Evolutionary conservation across 2,888 invertebrate species (phyloP).

Genomic region (Pinctada fucata): DNA sequence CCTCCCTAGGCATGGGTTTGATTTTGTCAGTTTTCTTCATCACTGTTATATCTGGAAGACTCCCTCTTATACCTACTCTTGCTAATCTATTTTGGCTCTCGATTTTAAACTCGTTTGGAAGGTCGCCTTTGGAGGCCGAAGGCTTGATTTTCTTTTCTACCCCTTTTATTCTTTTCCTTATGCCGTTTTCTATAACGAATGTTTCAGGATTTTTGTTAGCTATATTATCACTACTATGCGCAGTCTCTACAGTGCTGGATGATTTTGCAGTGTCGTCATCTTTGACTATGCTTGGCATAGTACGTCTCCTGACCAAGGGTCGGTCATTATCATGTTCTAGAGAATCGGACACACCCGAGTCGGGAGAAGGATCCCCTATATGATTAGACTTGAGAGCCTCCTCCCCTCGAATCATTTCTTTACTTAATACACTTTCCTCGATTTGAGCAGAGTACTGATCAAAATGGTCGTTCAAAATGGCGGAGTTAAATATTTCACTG

Average conservation of each 20-base stretch:
- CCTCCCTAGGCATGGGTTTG: constrained; percentile 93
- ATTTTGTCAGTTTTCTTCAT: constrained; percentile 84
- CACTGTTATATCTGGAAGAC: constrained; percentile 90
- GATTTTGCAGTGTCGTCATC: constrained; percentile 48
- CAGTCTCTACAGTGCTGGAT: constrained; percentile 56
- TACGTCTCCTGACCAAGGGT: constrained; percentile 69
- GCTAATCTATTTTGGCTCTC: constrained; percentile 61
- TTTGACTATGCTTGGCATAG: constrained; percentile 73
- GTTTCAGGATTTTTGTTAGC: constrained; percentile 68
- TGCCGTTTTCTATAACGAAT: constrained; percentile 76
- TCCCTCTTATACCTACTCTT: constrained; percentile 81
- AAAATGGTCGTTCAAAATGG: constrained; percentile 75
- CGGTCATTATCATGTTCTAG: constrained; percentile 63
- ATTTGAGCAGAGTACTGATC: constrained; percentile 74
- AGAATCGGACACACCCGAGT: constrained; percentile 71
- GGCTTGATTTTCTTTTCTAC: constrained; percentile 61
- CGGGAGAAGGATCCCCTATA: constrained; percentile 69
- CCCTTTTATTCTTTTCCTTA: constrained; percentile 73
- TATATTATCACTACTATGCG: constrained; percentile 70
- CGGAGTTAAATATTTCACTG: constrained; percentile 73
- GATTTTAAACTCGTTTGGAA: constrained; percentile 86
- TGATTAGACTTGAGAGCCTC: constrained; percentile 44
- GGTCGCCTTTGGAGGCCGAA: constrained; percentile 73
- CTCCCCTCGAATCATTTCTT: constrained; percentile 58
- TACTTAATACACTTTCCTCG: constrained; percentile 70